Percentiles rank a stretch among this genome's conserved stretches.
phyloP scores from a whole-genome alignment of 2,888 invertebrate species.

The Dynastes grantii region DNA sequence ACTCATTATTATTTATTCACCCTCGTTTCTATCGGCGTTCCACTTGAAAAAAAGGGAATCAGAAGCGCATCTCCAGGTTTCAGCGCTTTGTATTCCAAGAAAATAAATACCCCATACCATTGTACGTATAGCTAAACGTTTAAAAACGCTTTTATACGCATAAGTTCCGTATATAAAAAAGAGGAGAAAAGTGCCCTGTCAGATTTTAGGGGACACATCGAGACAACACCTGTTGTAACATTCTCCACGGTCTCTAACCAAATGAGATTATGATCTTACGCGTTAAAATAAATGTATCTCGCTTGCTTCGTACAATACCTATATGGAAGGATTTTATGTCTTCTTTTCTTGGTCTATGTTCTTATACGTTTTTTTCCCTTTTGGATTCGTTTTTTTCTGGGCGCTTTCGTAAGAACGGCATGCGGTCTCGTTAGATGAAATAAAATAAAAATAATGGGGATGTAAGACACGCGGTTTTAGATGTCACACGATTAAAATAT shows the following conservation, averaged over 20 bases:
- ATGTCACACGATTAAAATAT: slow-evolving; percentile 51
- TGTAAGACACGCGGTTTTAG: slow-evolving; percentile 34
- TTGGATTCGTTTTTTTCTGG: background rate
- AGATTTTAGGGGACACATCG: slow-evolving; percentile 45
- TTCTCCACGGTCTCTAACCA: slow-evolving; percentile 42
- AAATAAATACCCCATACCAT: slow-evolving; percentile 21
- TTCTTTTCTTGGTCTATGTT: slow-evolving; percentile 1
- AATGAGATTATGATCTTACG: slow-evolving; percentile 49
- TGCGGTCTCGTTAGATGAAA: slow-evolving; percentile 38
- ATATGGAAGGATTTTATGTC: background rate
- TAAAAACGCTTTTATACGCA: too few relatives aligned
- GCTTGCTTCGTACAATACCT: slow-evolving; percentile 10
- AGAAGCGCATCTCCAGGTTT: slow-evolving; percentile 26
- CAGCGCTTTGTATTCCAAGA: slow-evolving; percentile 15
- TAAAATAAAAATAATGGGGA: slow-evolving; percentile 43
- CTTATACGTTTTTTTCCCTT: too few relatives aligned
- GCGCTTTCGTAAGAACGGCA: slow-evolving; percentile 6
- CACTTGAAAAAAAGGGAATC: slow-evolving; percentile 18
- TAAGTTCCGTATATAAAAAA: background rate
- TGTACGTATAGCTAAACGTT: too few relatives aligned
- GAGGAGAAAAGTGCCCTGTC: slow-evolving; percentile 33
- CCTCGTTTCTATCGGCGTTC: background rate
- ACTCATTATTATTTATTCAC: slow-evolving; percentile 10
- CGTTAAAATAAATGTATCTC: slow-evolving; percentile 20
- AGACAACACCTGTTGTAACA: slow-evolving; percentile 49